Evolutionary conservation across 2,888 invertebrate genomes (phyloP), one percentile per base, ranked within the genome.

Genomic region (Tipula unca): DNA sequence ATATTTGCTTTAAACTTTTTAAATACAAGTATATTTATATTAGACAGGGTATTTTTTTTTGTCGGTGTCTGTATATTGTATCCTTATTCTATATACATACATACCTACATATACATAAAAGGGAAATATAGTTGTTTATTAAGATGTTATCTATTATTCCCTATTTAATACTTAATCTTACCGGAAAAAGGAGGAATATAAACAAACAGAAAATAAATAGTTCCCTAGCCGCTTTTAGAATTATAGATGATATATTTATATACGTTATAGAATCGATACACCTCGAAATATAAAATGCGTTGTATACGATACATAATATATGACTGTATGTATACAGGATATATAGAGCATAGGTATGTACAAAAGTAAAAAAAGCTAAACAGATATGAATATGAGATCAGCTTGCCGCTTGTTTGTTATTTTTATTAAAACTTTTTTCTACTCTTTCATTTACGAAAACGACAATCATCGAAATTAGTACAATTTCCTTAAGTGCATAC

Each of bases 181-280:
- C 3, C 25, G 1, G 10, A 54, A 69, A 69, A 69, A 69, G 10
- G 6, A 69, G 69, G 69, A 25, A 25, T 3, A n/a, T 25, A 25
- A 20, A 13, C 25, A 13, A 10, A 25, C 25, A 69, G 25, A 25
- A 69, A 69, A 69, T 69, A 69, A 69, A 69, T 69, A 20, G 20
- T 69, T 69, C 69, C 69, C 69, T 13, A 69, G 69, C 25, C 25
- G 69, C 69, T 25, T 69, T 25, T 69, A 25, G 25, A 69, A 69
- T 25, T 10, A 69, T 69, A 25, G 25, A 25, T 25, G 48, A 69
- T 10, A 69, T 25, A 25, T 10, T 69, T 25, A 25, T 25, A 10
- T 69, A n/a, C n/a, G n/a, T n/a, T n/a, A n/a, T 69, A 25, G 69
- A 69, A 69, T 69, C 69, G 69, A 69, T 69, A 69, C 69, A 69